Conservation (phyloP, 1,140 invertebrate species). For the Meteorus sp. region DNA sequence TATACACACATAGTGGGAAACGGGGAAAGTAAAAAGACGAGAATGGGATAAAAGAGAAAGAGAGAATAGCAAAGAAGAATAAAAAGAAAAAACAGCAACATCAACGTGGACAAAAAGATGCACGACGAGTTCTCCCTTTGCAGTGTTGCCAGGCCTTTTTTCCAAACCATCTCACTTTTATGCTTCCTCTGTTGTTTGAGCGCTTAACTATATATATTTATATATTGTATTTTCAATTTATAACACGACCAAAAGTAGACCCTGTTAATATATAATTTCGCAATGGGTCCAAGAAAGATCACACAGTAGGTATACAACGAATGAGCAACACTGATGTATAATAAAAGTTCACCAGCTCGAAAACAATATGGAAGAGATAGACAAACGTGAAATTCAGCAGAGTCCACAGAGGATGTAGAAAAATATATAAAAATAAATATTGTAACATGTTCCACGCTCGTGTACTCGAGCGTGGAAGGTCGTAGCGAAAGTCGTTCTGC, state of each 20-base stretch:
- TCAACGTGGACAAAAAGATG: no score
- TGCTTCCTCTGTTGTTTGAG: not conserved
- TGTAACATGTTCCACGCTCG: slow-evolving; percentile 9
- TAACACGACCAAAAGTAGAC: no score
- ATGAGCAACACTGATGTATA: no score
- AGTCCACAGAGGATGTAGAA: not conserved
- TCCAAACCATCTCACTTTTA: no score
- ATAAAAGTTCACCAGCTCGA: not conserved
- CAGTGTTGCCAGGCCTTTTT: no score
- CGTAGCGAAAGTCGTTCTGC: slow-evolving; percentile 26
- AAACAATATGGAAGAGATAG: slow-evolving; percentile 11
- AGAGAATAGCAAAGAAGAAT: not conserved
- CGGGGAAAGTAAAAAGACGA: slow-evolving; percentile 5
- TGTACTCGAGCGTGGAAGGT: slow-evolving; percentile 24
- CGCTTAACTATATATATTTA: not conserved
- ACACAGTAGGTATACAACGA: no score
- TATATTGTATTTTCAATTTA: not conserved
- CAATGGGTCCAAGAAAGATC: slow-evolving; percentile 1
- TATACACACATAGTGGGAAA: not conserved
- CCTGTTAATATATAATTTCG: no score
- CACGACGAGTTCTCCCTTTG: no score
- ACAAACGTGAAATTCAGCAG: slow-evolving; percentile 17
- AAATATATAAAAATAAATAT: no score
- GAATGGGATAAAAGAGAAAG: not conserved
- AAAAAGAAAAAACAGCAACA: no score